These are phyloP conservation scores for Aelia acuminata DNA, from an alignment of 2,888 invertebrate species.

Conservation along the genomic window DNA sequence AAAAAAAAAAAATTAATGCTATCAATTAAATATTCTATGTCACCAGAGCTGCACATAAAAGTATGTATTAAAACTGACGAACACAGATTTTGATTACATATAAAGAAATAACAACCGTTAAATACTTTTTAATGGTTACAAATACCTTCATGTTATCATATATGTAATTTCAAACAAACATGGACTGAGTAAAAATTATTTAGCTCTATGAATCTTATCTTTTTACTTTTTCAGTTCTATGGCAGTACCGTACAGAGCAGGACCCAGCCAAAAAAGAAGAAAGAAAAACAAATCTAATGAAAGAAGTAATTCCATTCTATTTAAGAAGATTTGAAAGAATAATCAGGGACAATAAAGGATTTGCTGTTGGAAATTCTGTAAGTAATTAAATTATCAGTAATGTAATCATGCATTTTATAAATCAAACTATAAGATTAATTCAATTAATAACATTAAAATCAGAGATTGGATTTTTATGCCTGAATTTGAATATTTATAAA, in stretches of 20 bases:
- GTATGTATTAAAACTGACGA: too few relatives aligned
- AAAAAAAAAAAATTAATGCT: too few relatives aligned
- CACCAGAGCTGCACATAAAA: too few relatives aligned
- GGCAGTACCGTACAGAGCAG: slow-evolving; percentile 72
- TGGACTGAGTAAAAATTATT: too few relatives aligned
- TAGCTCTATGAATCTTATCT: background rate
- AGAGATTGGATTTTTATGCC: background rate
- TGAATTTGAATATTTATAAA: background rate
- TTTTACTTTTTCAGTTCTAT: slow-evolving; percentile 69
- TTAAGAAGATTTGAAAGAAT: slow-evolving; percentile 73
- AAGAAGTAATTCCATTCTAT: slow-evolving; percentile 74
- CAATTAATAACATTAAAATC: background rate
- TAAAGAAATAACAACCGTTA: too few relatives aligned
- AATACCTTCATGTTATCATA: too few relatives aligned
- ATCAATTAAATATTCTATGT: too few relatives aligned
- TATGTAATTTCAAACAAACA: too few relatives aligned
- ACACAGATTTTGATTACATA: too few relatives aligned
- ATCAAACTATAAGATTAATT: background rate
- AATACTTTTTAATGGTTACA: too few relatives aligned
- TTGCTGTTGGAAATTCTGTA: slow-evolving; percentile 73
- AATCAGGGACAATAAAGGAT: slow-evolving; percentile 73
- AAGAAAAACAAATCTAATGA: slow-evolving; percentile 72
- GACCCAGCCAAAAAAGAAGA: slow-evolving; percentile 73
- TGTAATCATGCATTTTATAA: background rate
- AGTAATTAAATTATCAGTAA: slow-evolving; percentile 66